Percentiles rank a stretch among this genome's conserved stretches.
phyloP scores from a whole-genome alignment of 1,140 invertebrate species.

The Nebria ingens region DNA sequence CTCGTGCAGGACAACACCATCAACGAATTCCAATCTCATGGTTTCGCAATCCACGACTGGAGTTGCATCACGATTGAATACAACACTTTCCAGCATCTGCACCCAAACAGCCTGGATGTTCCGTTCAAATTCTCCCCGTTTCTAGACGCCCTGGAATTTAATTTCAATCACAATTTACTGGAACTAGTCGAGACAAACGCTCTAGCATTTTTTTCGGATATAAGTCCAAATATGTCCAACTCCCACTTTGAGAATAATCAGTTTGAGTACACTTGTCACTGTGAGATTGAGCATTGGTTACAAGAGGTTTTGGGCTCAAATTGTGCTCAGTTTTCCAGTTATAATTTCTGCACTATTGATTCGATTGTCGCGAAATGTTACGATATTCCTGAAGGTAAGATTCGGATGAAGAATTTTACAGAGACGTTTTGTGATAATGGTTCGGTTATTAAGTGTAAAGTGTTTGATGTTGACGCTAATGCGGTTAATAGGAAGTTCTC shows the following conservation, averaged over 20 bases:
- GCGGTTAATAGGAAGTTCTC: slow-evolving; percentile 31
- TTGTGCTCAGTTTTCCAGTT: slow-evolving; percentile 35
- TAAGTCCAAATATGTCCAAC: slow-evolving; percentile 33
- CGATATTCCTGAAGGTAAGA: slow-evolving; percentile 47
- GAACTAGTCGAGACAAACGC: slow-evolving; percentile 39
- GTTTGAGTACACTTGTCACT: slow-evolving; percentile 49
- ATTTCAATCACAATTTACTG: slow-evolving; percentile 51
- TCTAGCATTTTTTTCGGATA: slow-evolving; percentile 44
- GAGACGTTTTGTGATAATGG: slow-evolving; percentile 44
- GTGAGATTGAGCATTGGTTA: slow-evolving; percentile 47
- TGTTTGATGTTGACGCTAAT: slow-evolving; percentile 33
- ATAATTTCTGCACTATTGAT: slow-evolving; percentile 52
- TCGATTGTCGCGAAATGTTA: slow-evolving; percentile 48
- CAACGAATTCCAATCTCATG: slow-evolving; percentile 39
- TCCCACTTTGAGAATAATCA: slow-evolving; percentile 47
- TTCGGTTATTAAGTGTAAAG: slow-evolving; percentile 37
- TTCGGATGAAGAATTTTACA: slow-evolving; percentile 50
- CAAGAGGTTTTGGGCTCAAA: slow-evolving; percentile 36
- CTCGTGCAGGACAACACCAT: slow-evolving; percentile 51
- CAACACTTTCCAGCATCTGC: slow-evolving; percentile 49
- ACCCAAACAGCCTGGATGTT: slow-evolving; percentile 41
- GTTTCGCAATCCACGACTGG: slow-evolving; percentile 50
- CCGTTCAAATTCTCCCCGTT: slow-evolving; percentile 28
- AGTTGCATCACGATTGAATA: slow-evolving; percentile 49
- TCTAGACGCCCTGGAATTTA: slow-evolving; percentile 39